Evolutionary conservation across 2,888 invertebrate genomes (phyloP).

Genomic region (Labia minor): DNA sequence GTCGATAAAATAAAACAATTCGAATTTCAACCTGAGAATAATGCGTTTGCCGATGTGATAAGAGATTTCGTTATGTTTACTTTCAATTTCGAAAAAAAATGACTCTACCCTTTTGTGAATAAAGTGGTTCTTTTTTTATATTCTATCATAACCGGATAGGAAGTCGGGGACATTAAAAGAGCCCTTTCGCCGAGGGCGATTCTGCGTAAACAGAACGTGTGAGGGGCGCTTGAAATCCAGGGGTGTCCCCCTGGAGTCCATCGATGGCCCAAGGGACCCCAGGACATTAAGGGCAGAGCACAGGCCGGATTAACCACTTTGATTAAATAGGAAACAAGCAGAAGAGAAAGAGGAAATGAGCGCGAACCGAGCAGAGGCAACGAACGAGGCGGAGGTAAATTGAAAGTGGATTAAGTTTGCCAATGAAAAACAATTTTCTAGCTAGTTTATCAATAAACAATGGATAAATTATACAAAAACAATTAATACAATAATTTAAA

Average conservation of each 20-base stretch:
- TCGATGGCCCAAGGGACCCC: neutral
- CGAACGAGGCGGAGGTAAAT: neutral
- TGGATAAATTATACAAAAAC: neutral
- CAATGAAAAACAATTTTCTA: neutral
- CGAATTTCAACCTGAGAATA: too few species aligned
- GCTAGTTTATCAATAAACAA: neutral
- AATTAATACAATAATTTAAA: neutral
- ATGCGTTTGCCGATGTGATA: neutral
- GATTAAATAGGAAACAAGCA: neutral
- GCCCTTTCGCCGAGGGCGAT: neutral
- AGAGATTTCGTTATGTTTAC: neutral
- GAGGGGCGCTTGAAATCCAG: neutral
- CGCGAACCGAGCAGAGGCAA: neutral
- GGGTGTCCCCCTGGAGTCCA: neutral
- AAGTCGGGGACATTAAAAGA: neutral
- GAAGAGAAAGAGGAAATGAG: neutral
- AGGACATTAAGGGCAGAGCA: neutral
- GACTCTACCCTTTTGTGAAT: neutral
- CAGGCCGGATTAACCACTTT: slow-evolving; percentile 4
- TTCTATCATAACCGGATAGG: neutral
- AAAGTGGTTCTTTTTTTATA: neutral
- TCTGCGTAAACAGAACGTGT: neutral
- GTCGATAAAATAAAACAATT: too few species aligned
- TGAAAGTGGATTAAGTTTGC: neutral
- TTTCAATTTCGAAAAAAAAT: slow-evolving; percentile 2